A percentile compares a stretch with the other conserved stretches of the same genome.
Evolutionary conservation across 2,888 invertebrate genomes (phyloP).

Genomic region (Cerceris rybyensis): DNA sequence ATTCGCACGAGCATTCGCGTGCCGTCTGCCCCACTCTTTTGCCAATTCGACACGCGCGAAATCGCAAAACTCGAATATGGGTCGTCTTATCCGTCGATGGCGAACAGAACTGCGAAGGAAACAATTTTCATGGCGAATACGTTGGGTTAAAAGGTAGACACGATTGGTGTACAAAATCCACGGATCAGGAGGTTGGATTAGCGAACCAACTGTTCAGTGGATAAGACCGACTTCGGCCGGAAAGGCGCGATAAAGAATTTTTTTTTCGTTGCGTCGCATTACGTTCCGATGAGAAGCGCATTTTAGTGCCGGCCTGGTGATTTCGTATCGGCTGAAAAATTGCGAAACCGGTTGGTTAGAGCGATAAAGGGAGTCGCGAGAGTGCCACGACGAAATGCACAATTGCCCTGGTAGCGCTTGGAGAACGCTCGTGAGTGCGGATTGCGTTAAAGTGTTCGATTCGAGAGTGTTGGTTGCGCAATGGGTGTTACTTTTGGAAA

Average conservation of each 20-base stretch:
- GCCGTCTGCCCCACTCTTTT: not conserved
- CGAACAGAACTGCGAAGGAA: slow-evolving; percentile 14
- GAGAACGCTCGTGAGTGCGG: not conserved
- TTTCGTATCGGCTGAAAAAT: slow-evolving; percentile 40
- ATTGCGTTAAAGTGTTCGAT: no score
- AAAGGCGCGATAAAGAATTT: slow-evolving; percentile 50
- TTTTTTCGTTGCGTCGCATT: slow-evolving; percentile 16
- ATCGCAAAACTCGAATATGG: slow-evolving; percentile 29
- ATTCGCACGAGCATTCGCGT: not conserved
- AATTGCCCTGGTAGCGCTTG: not conserved
- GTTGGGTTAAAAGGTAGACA: slow-evolving; percentile 9
- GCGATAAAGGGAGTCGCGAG: slow-evolving; percentile 37
- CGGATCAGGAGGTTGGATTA: slow-evolving; percentile 38
- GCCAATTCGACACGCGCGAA: not conserved
- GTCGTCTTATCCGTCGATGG: slow-evolving; percentile 26
- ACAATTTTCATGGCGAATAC: slow-evolving; percentile 28
- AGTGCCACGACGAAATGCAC: slow-evolving; percentile 14
- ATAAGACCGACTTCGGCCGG: slow-evolving; percentile 25
- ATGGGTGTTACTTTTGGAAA: no score
- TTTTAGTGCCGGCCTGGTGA: slow-evolving; percentile 26
- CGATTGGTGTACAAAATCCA: slow-evolving; percentile 42
- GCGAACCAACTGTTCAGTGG: slow-evolving; percentile 29
- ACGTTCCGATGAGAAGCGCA: slow-evolving; percentile 32
- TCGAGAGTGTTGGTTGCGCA: not conserved
- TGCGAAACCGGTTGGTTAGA: slow-evolving; percentile 50